Conservation (phyloP, 2,113 vertebrate genomes). For the Oryzias melastigma region DNA sequence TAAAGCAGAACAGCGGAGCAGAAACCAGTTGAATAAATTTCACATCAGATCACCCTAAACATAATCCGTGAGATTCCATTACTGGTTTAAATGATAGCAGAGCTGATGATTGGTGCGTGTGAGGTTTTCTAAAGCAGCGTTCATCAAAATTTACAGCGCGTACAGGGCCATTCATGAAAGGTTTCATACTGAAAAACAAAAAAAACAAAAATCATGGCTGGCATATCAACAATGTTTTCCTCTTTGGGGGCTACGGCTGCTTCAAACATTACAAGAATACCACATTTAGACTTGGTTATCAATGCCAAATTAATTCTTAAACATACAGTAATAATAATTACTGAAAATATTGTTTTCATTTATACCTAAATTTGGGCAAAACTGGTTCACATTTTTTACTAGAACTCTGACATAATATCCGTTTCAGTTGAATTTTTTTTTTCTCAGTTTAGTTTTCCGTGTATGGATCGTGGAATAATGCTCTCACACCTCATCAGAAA, state of each 20-base stretch:
- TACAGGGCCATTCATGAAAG: slow-evolving; percentile 27
- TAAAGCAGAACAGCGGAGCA: not conserved
- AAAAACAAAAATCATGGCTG: slow-evolving; percentile 53
- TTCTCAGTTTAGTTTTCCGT: slow-evolving; percentile 40
- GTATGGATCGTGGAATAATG: slow-evolving; percentile 51
- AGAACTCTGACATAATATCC: slow-evolving; percentile 12
- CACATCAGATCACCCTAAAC: not conserved
- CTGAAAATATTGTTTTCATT: no score
- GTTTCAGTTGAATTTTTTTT: slow-evolving; percentile 39
- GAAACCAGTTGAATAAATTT: not conserved
- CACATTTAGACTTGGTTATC: slow-evolving; percentile 26
- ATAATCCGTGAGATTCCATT: not conserved
- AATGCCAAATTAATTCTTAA: not conserved
- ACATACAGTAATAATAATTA: not conserved
- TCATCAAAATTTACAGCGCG: slow-evolving; percentile 36
- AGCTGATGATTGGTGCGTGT: slow-evolving; percentile 7
- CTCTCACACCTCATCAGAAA: slow-evolving; percentile 64
- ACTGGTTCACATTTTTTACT: not conserved
- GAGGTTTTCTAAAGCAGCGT: slow-evolving; percentile 50
- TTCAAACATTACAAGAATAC: slow-evolving; percentile 32
- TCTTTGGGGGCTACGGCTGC: slow-evolving; percentile 48
- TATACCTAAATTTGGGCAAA: no score
- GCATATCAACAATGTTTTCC: slow-evolving; percentile 73
- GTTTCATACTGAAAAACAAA: slow-evolving; percentile 43
- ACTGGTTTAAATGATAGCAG: not conserved